Conservation (phyloP, 2,797 vertebrate species). For the Tokudaia tokunoshimensis region DNA sequence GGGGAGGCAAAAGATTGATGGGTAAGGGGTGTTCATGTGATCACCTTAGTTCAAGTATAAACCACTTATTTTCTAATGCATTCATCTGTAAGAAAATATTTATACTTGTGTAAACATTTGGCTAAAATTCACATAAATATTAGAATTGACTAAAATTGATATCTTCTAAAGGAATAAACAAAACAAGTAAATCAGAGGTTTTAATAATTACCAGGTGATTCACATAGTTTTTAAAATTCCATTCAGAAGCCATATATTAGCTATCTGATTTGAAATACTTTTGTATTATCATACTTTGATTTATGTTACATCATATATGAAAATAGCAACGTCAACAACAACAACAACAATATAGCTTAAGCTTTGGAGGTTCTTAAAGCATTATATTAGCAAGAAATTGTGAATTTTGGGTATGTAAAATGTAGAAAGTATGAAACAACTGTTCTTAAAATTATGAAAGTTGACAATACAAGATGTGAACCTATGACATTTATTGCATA, state of each 20-base stretch:
- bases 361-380: background rate
- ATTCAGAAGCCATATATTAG: slow-evolving; percentile 35
- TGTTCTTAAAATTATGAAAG: slow-evolving; percentile 17
- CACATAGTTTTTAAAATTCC: slow-evolving; percentile 21
- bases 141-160: background rate
- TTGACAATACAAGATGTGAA: slow-evolving; percentile 1
- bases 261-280: slow-evolving; percentile 1
- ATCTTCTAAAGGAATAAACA: background rate
- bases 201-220: background rate
- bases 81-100: slow-evolving; percentile 23
- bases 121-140: slow-evolving; percentile 45
- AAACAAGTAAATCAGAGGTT: slow-evolving; percentile 45
- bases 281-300: slow-evolving; percentile 41
- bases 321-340: background rate
- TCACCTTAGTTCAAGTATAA: background rate
- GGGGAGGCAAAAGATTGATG: too few species aligned
- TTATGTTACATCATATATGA: slow-evolving; percentile 17
- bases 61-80: background rate
- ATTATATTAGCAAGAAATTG: background rate
- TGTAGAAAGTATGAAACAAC: background rate
- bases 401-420: background rate
- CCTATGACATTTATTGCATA: background rate
- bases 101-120: background rate
- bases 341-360: background rate
- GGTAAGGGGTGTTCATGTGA: background rate